phyloP scores from a whole-genome alignment of 2,888 invertebrate genomes.

The Physocephala rufipes region DNA sequence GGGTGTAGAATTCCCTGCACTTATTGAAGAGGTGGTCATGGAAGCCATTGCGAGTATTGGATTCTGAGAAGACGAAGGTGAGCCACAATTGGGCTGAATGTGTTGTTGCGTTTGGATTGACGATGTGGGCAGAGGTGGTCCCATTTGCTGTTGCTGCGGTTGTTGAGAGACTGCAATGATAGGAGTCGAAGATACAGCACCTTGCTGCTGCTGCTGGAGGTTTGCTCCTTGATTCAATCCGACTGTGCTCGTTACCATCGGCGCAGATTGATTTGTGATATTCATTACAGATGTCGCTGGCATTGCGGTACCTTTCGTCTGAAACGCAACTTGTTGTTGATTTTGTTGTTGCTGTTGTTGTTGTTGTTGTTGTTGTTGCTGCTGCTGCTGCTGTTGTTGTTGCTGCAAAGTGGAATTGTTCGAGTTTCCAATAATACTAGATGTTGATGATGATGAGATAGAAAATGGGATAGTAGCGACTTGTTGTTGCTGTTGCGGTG shows the following conservation, averaged over 20 bases:
- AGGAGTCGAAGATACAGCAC: conserved; percentile 44
- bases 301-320: conserved; percentile 54
- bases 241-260: conserved; percentile 61
- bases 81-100: conserved; percentile 49
- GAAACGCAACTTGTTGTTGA: conserved; percentile 56
- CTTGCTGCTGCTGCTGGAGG: conserved; percentile 46
- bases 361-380: too few species aligned
- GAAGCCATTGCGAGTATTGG: conserved; percentile 66
- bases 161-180: conserved; percentile 45
- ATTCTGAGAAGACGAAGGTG: conserved; percentile 62
- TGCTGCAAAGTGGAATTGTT: conserved; percentile 57
- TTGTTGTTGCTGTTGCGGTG: conserved; percentile 52
- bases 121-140: conserved; percentile 13
- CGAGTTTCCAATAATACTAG: conserved; percentile 60
- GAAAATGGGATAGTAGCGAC: conserved; percentile 59
- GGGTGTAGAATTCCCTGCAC: conserved; percentile 41
- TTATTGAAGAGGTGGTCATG: conserved; percentile 56
- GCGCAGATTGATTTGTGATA: conserved; percentile 59
- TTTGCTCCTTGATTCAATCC: conserved; percentile 50
- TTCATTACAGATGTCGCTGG: conserved; percentile 61
- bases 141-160: conserved; percentile 42
- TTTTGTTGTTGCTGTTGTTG: too few species aligned
- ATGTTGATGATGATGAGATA: conserved; percentile 57
- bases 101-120: conserved; percentile 52
- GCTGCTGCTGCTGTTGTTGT: too few species aligned